Evolutionary conservation across 2,888 invertebrate genomes (phyloP).

Genomic region (Subacronicta megacephala): DNA sequence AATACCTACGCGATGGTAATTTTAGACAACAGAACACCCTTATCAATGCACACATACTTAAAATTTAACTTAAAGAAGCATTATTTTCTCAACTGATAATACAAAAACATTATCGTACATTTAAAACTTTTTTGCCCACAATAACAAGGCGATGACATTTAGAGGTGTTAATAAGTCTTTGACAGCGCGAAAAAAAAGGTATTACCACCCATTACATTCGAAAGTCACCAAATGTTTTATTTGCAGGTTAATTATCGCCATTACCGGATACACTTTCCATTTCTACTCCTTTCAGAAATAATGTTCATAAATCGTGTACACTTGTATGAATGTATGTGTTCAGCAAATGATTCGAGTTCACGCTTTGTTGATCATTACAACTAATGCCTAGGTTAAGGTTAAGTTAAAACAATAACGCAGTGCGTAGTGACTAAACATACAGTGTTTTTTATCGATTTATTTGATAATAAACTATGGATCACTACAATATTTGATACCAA

Average conservation of each 20-base stretch:
- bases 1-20: too few relatives aligned
- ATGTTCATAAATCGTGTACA: constrained; percentile 21
- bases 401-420: constrained; percentile 2
- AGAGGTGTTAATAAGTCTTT: constrained; percentile 38
- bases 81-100: neutral
- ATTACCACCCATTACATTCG: constrained; percentile 65
- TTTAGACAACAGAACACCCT: too few relatives aligned
- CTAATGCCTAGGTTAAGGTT: constrained; percentile 27
- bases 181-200: constrained; percentile 45
- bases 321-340: constrained; percentile 9
- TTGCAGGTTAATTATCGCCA: constrained; percentile 74
- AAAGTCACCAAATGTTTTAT: constrained; percentile 76
- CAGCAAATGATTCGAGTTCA: constrained; percentile 7
- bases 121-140: constrained; percentile 8
- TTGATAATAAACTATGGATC: too few relatives aligned
- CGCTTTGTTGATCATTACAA: constrained; percentile 7
- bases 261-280: constrained; percentile 77
- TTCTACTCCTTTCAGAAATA: constrained; percentile 62
- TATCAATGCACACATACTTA: too few relatives aligned
- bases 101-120: constrained; percentile 7
- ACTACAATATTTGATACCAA: too few relatives aligned
- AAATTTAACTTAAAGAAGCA: too few relatives aligned
- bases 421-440: neutral
- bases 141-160: constrained; percentile 16
- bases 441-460: neutral